These are phyloP conservation scores for Drosophila subsilvestris DNA, from an alignment of 2,888 invertebrate genomes.

Conservation along the genomic window DNA sequence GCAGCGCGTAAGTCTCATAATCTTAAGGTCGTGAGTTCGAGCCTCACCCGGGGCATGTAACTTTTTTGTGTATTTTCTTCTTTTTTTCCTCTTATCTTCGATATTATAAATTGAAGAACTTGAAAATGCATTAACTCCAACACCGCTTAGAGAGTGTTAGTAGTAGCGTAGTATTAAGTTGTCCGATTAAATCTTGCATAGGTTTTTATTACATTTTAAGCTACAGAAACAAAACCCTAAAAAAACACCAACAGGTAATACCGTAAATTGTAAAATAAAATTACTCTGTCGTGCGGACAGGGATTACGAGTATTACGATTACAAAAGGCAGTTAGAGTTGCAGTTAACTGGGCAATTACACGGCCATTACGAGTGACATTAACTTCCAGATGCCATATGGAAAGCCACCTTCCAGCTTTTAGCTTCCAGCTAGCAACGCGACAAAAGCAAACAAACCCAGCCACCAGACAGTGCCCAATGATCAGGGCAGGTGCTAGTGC, in stretches of 20 bases:
- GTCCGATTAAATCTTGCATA: neutral
- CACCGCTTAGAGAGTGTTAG: too few species aligned
- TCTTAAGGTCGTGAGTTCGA: conserved; percentile 84
- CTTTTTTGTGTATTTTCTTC: conserved; percentile 43
- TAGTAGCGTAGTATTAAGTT: neutral
- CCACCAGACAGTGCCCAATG: conserved; percentile 2
- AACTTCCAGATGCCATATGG: conserved; percentile 2
- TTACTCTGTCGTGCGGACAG: conserved; percentile 28
- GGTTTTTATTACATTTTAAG: neutral
- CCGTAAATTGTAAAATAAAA: conserved; percentile 24
- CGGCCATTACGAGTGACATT: conserved; percentile 61
- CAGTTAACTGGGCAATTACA: conserved; percentile 40
- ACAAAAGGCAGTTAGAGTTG: conserved; percentile 43
- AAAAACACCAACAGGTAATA: neutral
- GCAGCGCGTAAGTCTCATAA: conserved; percentile 85
- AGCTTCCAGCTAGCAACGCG: conserved; percentile 26
- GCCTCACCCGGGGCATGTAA: conserved; percentile 83
- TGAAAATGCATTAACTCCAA: neutral
- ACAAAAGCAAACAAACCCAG: conserved; percentile 7
- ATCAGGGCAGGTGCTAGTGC: neutral
- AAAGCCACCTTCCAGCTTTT: conserved; percentile 14
- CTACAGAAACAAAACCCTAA: neutral
- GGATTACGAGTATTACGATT: conserved; percentile 29
- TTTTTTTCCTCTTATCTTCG: conserved; percentile 1
- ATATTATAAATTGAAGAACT: too few species aligned